A percentile compares a stretch with the other conserved stretches of the same genome.
Evolutionary conservation across 92 coral and sea anemone genomes (phyloP).

Genomic region (Epizoanthus scotinus): DNA sequence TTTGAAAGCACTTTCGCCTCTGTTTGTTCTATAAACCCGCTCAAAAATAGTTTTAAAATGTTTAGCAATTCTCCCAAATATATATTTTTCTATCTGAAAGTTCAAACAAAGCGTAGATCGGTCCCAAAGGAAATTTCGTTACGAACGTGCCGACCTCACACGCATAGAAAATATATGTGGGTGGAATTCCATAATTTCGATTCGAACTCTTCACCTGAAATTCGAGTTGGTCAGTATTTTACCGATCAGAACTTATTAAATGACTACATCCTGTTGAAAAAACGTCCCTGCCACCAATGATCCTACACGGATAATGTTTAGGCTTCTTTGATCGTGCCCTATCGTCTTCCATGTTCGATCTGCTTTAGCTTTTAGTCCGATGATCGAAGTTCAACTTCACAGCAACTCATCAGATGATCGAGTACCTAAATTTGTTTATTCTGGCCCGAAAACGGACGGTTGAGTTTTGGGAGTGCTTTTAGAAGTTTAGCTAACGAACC

Average conservation of each 20-base stretch:
- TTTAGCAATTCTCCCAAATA: not conserved
- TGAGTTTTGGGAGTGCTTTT: constrained; percentile 38
- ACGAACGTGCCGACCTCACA: constrained; percentile 24
- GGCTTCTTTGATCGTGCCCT: not conserved
- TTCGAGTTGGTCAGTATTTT: constrained; percentile 9
- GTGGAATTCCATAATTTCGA: constrained; percentile 28
- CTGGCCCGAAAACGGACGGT: constrained; percentile 47
- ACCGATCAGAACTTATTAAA: constrained; percentile 19
- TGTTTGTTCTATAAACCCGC: not conserved
- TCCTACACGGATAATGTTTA: constrained; percentile 6
- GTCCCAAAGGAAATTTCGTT: constrained; percentile 3
- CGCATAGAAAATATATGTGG: constrained; percentile 12
- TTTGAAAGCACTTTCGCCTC: constrained; percentile 1
- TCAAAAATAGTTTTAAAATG: too few relatives aligned
- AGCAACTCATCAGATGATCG: constrained; percentile 1
- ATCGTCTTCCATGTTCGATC: constrained; percentile 27
- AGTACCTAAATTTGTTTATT: constrained; percentile 37
- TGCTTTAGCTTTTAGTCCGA: not conserved
- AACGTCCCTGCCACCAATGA: constrained; percentile 19
- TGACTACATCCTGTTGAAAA: not conserved
- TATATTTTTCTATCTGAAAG: not conserved
- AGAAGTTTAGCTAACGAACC: constrained; percentile 91
- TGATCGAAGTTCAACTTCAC: constrained; percentile 7
- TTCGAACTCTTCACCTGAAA: constrained; percentile 21
- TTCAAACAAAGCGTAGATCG: not conserved